Evolutionary conservation across 2,113 vertebrate species (phyloP).

Genomic region (Psilopsiagon aurifrons): DNA sequence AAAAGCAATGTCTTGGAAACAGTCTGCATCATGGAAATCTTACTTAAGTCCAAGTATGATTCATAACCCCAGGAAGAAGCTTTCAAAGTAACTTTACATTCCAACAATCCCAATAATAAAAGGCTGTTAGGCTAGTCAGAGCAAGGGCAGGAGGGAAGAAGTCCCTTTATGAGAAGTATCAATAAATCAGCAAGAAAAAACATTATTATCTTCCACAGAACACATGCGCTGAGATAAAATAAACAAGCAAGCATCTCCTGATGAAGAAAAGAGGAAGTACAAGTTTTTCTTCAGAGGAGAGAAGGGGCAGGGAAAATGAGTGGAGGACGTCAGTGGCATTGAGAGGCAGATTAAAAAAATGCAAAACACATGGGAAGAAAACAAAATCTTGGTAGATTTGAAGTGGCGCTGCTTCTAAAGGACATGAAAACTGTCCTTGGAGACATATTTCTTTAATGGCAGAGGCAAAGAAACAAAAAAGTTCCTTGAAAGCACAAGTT

Average conservation of each 20-base stretch:
- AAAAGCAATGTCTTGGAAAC: neutral
- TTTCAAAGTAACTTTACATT: neutral
- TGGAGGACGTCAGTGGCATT: fast-evolving
- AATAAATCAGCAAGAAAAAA: neutral
- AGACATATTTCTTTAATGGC: neutral
- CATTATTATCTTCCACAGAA: neutral
- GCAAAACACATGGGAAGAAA: neutral
- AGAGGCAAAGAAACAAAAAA: neutral
- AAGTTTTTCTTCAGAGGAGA: fast-evolving
- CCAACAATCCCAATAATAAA: neutral
- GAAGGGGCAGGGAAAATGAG: neutral
- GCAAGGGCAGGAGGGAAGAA: neutral
- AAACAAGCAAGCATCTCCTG: neutral
- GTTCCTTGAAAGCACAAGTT: neutral
- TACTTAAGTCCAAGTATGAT: neutral
- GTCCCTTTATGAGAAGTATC: neutral
- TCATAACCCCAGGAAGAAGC: neutral
- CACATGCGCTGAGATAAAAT: neutral
- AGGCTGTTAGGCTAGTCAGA: neutral
- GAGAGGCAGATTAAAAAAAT: neutral
- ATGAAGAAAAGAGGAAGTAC: neutral
- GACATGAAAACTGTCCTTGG: neutral
- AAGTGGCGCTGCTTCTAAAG: neutral
- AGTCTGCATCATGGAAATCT: neutral
- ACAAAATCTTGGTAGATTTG: neutral